Evolutionary conservation across 2,888 invertebrate genomes (phyloP), one percentile per base, ranked within the genome.

Genomic region (Drosophila leonis): DNA sequence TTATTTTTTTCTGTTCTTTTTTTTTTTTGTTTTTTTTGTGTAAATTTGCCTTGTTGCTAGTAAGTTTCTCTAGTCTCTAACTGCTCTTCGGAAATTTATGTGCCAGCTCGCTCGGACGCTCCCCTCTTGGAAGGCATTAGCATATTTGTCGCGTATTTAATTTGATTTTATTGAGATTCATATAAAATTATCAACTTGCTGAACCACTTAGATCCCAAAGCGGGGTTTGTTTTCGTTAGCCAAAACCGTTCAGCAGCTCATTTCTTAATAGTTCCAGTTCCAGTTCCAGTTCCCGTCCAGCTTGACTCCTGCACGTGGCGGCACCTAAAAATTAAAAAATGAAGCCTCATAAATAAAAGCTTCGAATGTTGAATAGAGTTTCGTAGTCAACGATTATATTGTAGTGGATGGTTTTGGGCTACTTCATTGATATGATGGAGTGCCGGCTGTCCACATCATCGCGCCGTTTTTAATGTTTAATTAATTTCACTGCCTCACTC

Each of bases 121-220:
- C 55, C 73, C 51, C 44, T 60, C 65, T 39, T 61, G 61, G 72
- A 75, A 75, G n/a, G n/a, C 54, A 88, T 90, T 87, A 78, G 87
- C 86, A 87, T 87, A 81, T 87, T 78, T 78, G 90, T 87, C 77
- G 87, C 86, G 77, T 90, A 83, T 88, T 90, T 87, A 83, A 88
- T 88, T 86, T 80, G 75, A 76, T 87, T 90, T 88, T 81, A 88
- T 86, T 90, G 86, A 88, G 78, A 78, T 80, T 85, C 80, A 85
- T 85, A 83, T 80, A 72, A 76, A 73, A 76, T 81, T 78, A 77
- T 78, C 89, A 87, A 90, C 78, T 86, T 75, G 89, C 73, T 76
- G 81, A 85, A 85, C 86, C 90, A 90, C 86, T 90, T 88, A 78
- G 72, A 51, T 49, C 52, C 37, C 72, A 46, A 27, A 76, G 65